Percentiles rank a stretch among this genome's conserved stretches.
Conservation (phyloP, 2,113 vertebrate genomes). For the Pongo abelii region DNA sequence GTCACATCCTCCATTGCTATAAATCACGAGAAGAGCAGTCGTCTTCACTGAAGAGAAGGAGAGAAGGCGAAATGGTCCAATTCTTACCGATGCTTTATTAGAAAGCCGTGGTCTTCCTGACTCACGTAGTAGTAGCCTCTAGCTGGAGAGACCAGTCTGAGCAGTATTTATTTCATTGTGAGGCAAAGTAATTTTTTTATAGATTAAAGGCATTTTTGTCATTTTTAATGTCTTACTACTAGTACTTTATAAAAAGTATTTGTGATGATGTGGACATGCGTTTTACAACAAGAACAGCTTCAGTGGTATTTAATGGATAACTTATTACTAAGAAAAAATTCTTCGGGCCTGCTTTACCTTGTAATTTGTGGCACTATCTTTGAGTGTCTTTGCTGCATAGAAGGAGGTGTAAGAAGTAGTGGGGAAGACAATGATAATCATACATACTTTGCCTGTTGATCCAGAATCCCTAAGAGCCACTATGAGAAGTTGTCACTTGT, state of each 20-base stretch:
- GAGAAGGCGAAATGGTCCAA: neutral
- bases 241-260: conserved; percentile 84
- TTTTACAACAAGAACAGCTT: conserved; percentile 79
- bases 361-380: conserved; percentile 53
- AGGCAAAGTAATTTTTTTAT: conserved; percentile 80
- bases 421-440: neutral
- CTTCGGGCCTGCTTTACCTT: conserved; percentile 63
- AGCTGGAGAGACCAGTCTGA: conserved; percentile 72
- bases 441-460: neutral
- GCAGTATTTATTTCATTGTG: conserved; percentile 73
- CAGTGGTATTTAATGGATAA: conserved; percentile 83
- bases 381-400: conserved; percentile 56
- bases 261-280: conserved; percentile 82
- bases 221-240: conserved; percentile 89
- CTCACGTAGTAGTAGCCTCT: conserved; percentile 30
- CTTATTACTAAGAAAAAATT: conserved; percentile 83
- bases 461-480: neutral
- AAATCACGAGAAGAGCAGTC: neutral
- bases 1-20: neutral
- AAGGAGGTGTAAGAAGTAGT: neutral
- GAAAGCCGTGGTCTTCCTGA: conserved; percentile 9
- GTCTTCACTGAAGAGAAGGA: neutral
- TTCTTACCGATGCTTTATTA: conserved; percentile 27
- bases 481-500: neutral
- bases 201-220: conserved; percentile 89